Evolutionary conservation across 2,888 invertebrate genomes (phyloP).

Genomic region (Glyphotaelius pellucidus): DNA sequence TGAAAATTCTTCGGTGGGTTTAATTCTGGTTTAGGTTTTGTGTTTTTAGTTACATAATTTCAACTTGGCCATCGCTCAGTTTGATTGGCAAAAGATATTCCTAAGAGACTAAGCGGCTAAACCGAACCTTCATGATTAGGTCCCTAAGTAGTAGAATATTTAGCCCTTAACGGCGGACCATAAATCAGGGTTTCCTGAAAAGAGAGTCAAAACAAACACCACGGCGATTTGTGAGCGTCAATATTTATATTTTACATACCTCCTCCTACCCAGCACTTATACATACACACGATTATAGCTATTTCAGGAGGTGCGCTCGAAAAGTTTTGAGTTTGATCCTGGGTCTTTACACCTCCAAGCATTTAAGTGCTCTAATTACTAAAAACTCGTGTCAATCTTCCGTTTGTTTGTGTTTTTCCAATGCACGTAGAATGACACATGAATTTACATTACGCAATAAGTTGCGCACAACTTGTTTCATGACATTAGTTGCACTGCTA

Average conservation of each 20-base stretch:
- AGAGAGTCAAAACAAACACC: neutral
- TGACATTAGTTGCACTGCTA: too few relatives aligned
- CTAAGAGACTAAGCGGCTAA: neutral
- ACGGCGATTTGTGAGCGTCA: neutral
- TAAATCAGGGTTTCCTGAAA: conserved; percentile 13
- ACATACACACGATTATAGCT: neutral
- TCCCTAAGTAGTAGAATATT: neutral
- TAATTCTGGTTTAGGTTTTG: neutral
- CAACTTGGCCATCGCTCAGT: neutral
- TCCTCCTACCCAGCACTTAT: neutral
- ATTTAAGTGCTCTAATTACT: too few relatives aligned
- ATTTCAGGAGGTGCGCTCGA: neutral
- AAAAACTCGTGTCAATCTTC: too few relatives aligned
- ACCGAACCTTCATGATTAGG: neutral
- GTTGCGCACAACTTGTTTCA: too few relatives aligned
- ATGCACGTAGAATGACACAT: too few relatives aligned
- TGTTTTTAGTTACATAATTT: neutral
- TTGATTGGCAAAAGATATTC: neutral
- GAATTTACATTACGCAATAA: too few relatives aligned
- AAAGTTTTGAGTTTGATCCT: neutral
- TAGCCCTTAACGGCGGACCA: neutral
- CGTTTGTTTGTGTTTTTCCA: too few relatives aligned
- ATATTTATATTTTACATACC: conserved; percentile 5
- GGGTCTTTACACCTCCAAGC: too few relatives aligned
- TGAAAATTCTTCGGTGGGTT: too few relatives aligned